phyloP scores from a whole-genome alignment of 1,140 invertebrate species.

The Papilio helenus region DNA sequence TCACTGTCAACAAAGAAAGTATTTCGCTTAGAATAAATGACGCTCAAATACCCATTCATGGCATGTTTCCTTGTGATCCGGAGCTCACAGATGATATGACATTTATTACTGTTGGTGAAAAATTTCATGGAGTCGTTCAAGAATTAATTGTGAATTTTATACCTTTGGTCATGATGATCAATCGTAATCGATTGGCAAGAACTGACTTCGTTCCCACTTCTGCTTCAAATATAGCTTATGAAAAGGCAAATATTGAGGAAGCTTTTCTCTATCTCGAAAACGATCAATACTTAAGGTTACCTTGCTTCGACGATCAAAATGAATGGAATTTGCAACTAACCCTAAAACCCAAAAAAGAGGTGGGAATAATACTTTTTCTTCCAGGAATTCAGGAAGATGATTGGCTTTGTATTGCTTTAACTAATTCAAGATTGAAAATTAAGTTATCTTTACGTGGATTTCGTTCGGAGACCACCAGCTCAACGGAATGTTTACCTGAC shows the following conservation, averaged over 20 bases:
- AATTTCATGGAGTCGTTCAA: constrained; percentile 70
- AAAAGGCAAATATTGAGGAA: constrained; percentile 66
- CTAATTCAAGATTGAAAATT: constrained; percentile 67
- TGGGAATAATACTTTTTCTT: constrained; percentile 67
- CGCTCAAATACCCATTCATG: constrained; percentile 52
- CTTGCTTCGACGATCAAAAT: constrained; percentile 63
- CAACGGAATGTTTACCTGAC: constrained; percentile 58
- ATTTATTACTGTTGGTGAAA: constrained; percentile 66
- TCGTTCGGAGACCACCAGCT: constrained; percentile 61
- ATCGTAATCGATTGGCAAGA: constrained; percentile 46
- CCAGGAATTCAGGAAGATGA: constrained; percentile 45
- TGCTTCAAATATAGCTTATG: constrained; percentile 66
- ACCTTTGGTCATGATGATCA: constrained; percentile 58
- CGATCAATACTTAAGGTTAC: constrained; percentile 66
- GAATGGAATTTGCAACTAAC: constrained; percentile 70
- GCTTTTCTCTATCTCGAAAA: constrained; percentile 60
- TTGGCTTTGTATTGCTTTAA: constrained; percentile 64
- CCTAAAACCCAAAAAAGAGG: constrained; percentile 60
- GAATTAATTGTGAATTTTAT: constrained; percentile 73
- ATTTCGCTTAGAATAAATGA: constrained; percentile 67
- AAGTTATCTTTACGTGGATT: constrained; percentile 55
- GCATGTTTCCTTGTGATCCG: constrained; percentile 66
- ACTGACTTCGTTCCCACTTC: constrained; percentile 55
- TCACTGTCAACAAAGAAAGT: constrained; percentile 65
- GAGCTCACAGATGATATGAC: constrained; percentile 59